These are phyloP conservation scores for Tinea semifulvella DNA, from an alignment of 2,888 invertebrate species.

Conservation along the genomic window DNA sequence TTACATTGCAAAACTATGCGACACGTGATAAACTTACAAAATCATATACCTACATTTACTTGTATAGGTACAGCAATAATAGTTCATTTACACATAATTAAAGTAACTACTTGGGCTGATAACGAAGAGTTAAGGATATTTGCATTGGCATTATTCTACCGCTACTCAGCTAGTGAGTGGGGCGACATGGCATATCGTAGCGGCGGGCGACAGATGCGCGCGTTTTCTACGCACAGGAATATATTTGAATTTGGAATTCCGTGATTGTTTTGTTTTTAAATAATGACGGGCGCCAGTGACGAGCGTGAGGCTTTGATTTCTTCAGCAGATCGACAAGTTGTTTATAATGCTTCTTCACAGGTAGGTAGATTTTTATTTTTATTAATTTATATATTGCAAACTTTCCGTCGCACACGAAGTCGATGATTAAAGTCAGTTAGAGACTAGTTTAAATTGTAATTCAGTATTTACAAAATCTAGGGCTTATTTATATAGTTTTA, in stretches of 20 bases:
- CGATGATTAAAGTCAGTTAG: no score
- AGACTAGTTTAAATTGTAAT: no score
- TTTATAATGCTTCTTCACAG: constrained; percentile 44
- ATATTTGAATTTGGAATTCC: background rate
- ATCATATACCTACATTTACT: no score
- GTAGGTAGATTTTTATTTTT: constrained; percentile 26
- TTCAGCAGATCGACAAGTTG: constrained; percentile 49
- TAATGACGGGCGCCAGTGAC: constrained; percentile 55
- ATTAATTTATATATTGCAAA: no score
- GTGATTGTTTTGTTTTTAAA: constrained; percentile 21
- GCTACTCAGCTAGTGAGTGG: background rate
- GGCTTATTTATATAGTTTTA: no score
- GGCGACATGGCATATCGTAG: constrained; percentile 8
- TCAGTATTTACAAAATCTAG: no score
- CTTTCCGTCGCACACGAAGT: no score
- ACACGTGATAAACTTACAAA: no score
- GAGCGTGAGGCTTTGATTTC: constrained; percentile 61
- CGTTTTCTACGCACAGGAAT: constrained; percentile 13
- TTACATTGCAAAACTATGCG: no score
- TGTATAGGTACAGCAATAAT: no score
- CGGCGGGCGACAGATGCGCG: constrained; percentile 8
- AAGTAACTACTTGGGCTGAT: no score
- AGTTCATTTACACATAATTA: constrained; percentile 16
- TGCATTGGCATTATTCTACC: background rate
- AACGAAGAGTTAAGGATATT: constrained; percentile 1